phyloP scores from a whole-genome alignment of 2,888 invertebrate species.

The Erannis defoliaria region DNA sequence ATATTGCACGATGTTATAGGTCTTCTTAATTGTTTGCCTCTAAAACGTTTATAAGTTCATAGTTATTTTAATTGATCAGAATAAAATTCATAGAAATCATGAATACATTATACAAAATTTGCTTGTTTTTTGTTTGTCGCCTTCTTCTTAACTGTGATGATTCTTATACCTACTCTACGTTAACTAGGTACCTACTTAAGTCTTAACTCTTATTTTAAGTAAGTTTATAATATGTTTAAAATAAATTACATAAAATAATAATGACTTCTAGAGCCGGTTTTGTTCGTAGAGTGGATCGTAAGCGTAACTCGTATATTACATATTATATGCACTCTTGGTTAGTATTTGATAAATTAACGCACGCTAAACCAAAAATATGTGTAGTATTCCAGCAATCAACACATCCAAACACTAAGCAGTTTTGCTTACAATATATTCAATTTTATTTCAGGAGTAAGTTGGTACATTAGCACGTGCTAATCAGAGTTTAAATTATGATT shows the following conservation, averaged over 20 bases:
- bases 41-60: too few relatives aligned
- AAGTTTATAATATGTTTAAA: neutral
- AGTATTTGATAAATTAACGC: conserved; percentile 45
- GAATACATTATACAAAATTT: too few relatives aligned
- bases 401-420: conserved; percentile 46
- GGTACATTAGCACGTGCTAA: conserved; percentile 4
- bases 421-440: conserved; percentile 20
- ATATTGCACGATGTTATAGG: neutral
- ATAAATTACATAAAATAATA: neutral
- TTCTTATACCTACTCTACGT: too few relatives aligned
- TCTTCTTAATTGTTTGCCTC: neutral
- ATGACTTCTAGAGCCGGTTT: conserved; percentile 1
- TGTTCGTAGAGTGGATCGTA: conserved; percentile 22
- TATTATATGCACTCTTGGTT: conserved; percentile 48
- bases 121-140: too few relatives aligned
- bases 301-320: too few relatives aligned
- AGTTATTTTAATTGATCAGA: neutral
- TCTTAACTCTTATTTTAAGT: neutral
- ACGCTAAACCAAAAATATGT: conserved; percentile 30
- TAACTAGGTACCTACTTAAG: too few relatives aligned
- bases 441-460: conserved; percentile 9
- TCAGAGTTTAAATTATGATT: conserved; percentile 12
- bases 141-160: too few relatives aligned
- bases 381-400: conserved; percentile 44
- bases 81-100: too few relatives aligned